Base-by-base conservation (phyloP, 2,113 vertebrate genomes). In the Eurystomus gularis region DNA sequence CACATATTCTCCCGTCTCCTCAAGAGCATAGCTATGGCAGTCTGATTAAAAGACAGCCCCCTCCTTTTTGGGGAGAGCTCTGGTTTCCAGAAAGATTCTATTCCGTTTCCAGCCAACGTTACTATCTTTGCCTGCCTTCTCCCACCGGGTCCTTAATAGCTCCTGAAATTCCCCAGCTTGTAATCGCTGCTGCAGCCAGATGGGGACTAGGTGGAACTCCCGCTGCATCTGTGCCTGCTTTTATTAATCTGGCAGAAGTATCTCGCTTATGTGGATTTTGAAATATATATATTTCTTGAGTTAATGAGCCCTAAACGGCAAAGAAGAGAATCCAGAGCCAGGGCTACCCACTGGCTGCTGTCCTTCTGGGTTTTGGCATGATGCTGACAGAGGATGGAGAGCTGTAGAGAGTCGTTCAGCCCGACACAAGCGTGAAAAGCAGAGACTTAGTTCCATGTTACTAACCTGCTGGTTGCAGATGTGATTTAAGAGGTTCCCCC, bases 121-220 rank as follows among this genome's bases (percentile, higher is more conserved):
- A 17, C 52, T 60, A 0, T 65, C 78, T 68, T 68, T 58, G 37
- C 88, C 40, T 79, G 28, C 52, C 66, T 69, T 92, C 39, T 94
- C 87, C 87, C 61, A 23, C 54, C 13, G 37, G 75, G 35, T 89
- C 77, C 86, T 1, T 75, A 64, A 79, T 23, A 92, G 86, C 65
- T 95, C 69, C 89, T 1, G 17, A 81, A 91, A 96, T 94, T 82
- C 73, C 84, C 87, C 65, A n/a, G 95, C 57, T 89, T 51, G 52
- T 48, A 29, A 42, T 89, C 60, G 6, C 64, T 75, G 86, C 87
- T 57, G 83, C 40, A 68, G 81, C 84, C 91, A 65, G 68, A 78
- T 65, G 82, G 93, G 78, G 69, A 75, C 77, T 40, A 23, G 86
- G 82, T 79, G 90, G 51, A 39, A 82, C 60, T 78, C 78, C 66